Percentiles rank a stretch among this genome's conserved stretches.
phyloP scores from a whole-genome alignment of 2,113 vertebrate genomes.

The Thunnus thynnus region DNA sequence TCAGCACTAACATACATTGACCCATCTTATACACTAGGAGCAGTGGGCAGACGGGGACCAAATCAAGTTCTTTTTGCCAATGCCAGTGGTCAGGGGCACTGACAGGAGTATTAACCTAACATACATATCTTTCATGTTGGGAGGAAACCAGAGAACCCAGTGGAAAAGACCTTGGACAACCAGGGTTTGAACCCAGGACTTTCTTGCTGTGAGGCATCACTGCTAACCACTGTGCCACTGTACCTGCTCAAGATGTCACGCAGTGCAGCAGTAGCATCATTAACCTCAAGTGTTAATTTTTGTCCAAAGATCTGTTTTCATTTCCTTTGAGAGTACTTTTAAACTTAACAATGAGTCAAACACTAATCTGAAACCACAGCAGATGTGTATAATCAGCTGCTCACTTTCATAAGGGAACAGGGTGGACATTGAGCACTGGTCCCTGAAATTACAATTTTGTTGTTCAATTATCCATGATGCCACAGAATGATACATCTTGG shows the following conservation, averaged over 20 bases:
- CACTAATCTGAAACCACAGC: conserved; percentile 56
- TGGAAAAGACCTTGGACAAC: no score
- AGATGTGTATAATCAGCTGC: conserved; percentile 67
- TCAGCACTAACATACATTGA: no score
- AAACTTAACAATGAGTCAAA: conserved; percentile 30
- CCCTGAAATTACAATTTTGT: conserved; percentile 81
- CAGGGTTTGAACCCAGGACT: no score
- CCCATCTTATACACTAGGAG: background rate
- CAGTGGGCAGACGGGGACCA: background rate
- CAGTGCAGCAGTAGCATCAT: background rate
- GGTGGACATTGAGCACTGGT: conserved; percentile 71
- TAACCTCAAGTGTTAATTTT: conserved; percentile 36
- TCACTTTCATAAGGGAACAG: conserved; percentile 49
- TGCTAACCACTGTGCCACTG: no score
- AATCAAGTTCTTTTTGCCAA: no score
- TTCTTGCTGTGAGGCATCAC: no score
- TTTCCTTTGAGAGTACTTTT: conserved; percentile 42
- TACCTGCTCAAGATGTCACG: background rate
- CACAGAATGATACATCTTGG: conserved; percentile 64
- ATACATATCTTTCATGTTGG: no score
- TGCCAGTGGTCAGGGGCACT: no score
- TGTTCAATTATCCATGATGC: conserved; percentile 78
- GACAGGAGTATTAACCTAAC: no score
- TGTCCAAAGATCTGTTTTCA: conserved; percentile 32
- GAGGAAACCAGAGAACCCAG: no score